Conservation (phyloP, 30 jellyfish, hydroid and myxozoan genomes). For the Hydra vulgaris region DNA sequence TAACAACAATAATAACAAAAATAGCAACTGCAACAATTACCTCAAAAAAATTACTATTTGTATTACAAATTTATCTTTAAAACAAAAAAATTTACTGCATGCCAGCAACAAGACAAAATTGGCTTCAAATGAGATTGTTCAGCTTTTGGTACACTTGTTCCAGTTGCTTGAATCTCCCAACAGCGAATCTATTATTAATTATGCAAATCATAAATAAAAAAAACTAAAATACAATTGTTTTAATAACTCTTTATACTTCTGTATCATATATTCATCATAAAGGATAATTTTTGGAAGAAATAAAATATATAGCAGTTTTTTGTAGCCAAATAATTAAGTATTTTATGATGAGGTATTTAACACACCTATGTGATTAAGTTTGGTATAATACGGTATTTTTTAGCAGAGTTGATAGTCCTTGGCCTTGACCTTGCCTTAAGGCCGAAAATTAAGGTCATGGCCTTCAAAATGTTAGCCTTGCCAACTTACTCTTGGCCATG, state of each 20-base stretch:
- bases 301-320: too few relatives aligned
- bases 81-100: slow-evolving; percentile 35
- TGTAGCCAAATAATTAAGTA: too few relatives aligned
- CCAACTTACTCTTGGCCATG: too few relatives aligned
- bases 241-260: not conserved
- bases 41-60: not conserved
- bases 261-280: not conserved
- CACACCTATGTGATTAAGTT: too few relatives aligned
- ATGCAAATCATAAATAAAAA: not conserved
- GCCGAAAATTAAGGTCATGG: too few relatives aligned
- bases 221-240: too few relatives aligned
- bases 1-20: not conserved
- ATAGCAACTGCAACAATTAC: not conserved
- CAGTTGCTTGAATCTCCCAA: slow-evolving; percentile 62
- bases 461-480: too few relatives aligned
- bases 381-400: too few relatives aligned
- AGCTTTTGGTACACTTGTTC: slow-evolving; percentile 74
- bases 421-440: too few relatives aligned
- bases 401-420: too few relatives aligned
- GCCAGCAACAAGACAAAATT: slow-evolving; percentile 80
- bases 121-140: slow-evolving; percentile 87
- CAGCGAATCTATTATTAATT: slow-evolving; percentile 23
- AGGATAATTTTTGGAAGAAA: too few relatives aligned
- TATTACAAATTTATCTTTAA: not conserved
- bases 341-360: too few relatives aligned